phyloP scores from a whole-genome alignment of 64 coral and sea anemone species.

The Stichodactyla helianthus region DNA sequence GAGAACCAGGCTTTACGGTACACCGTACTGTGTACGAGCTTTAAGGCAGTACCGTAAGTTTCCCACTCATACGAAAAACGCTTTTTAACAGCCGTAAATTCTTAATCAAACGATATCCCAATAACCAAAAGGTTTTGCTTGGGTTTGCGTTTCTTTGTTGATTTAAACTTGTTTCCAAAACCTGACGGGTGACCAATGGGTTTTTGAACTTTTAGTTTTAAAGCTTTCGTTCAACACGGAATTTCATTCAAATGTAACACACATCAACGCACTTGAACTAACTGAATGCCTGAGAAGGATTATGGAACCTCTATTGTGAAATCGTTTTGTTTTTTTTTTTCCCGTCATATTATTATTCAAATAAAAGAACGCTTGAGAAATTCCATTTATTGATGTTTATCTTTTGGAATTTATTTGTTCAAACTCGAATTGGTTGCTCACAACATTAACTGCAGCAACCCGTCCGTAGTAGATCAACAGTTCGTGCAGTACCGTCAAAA shows the following conservation, averaged over 20 bases:
- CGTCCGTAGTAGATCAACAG: background rate
- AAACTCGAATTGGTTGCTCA: background rate
- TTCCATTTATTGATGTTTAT: background rate
- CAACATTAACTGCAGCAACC: background rate
- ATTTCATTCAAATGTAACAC: no score
- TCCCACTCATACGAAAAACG: no score
- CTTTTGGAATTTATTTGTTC: background rate
- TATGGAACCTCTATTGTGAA: no score
- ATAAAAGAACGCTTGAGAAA: background rate
- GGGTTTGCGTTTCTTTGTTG: background rate
- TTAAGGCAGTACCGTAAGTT: no score
- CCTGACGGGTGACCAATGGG: background rate
- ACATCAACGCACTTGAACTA: no score
- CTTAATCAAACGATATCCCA: no score
- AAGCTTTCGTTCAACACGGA: background rate
- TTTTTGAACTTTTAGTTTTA: background rate
- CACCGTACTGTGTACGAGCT: no score
- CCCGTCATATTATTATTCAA: no score
- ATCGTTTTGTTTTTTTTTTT: no score
- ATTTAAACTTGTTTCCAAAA: background rate
- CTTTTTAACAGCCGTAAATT: no score
- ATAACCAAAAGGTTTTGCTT: background rate
- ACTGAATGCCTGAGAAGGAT: no score
- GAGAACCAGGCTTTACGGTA: no score
- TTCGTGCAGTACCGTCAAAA: background rate